phyloP scores from a whole-genome alignment of 2,888 invertebrate genomes.

The Mesopsocus fuscifrons region DNA sequence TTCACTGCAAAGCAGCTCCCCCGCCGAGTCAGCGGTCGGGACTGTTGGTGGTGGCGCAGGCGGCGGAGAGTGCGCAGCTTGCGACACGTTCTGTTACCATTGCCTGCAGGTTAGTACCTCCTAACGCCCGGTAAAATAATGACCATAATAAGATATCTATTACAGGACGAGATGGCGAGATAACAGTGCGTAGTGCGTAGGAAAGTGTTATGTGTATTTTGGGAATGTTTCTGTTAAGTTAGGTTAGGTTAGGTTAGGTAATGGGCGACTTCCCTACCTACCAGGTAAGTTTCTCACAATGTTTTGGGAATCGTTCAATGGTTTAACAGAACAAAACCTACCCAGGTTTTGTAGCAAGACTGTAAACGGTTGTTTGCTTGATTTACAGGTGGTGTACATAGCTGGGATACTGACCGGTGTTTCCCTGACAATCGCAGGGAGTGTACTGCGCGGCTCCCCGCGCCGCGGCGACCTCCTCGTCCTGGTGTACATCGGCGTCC shows the following conservation, averaged over 20 bases:
- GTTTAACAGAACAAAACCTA: no score
- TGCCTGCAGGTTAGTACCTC: constrained; percentile 37
- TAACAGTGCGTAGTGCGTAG: no score
- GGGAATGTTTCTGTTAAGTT: no score
- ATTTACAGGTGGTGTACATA: constrained; percentile 42
- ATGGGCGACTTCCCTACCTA: no score
- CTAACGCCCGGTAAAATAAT: neutral
- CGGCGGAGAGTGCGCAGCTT: constrained; percentile 46
- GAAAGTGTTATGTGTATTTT: no score
- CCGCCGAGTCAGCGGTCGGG: constrained; percentile 22
- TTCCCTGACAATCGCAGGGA: constrained; percentile 43
- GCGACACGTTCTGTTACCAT: constrained; percentile 52
- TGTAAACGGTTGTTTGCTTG: no score
- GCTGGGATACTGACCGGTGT: constrained; percentile 44
- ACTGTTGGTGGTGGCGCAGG: constrained; percentile 33
- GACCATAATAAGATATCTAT: constrained; percentile 6
- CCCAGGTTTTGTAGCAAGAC: no score
- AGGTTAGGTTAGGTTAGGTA: no score
- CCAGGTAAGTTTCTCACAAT: no score
- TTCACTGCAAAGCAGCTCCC: constrained; percentile 11
- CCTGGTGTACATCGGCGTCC: constrained; percentile 43
- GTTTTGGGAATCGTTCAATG: no score
- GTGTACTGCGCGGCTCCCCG: constrained; percentile 37
- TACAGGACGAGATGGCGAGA: no score
- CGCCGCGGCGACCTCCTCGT: constrained; percentile 45